Evolutionary conservation across 1,140 invertebrate genomes (phyloP).

Genomic region (Achatina immaculata): DNA sequence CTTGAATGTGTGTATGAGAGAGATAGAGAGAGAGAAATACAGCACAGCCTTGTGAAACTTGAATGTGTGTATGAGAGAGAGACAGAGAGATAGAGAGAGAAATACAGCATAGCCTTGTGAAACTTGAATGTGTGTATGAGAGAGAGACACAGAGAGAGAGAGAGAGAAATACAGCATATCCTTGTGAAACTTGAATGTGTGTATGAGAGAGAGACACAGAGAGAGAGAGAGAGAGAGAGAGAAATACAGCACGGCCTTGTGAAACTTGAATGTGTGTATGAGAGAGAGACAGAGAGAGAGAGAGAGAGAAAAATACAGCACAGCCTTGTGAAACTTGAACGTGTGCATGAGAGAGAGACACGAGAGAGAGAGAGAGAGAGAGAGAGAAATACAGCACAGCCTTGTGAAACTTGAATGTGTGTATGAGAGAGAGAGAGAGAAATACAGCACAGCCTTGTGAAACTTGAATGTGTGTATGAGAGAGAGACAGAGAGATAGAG

Average conservation of each 20-base stretch:
- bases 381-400: conserved; percentile 23
- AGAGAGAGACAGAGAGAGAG: not conserved
- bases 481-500: conserved; percentile 12
- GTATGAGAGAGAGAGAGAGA: conserved; percentile 32
- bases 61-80: too few relatives aligned
- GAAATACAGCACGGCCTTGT: too few relatives aligned
- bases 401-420: too few relatives aligned
- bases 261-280: not conserved
- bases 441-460: not conserved
- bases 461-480: not conserved
- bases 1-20: not conserved
- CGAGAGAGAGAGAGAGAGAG: conserved; percentile 27
- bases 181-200: not conserved
- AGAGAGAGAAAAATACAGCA: not conserved
- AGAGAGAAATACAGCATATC: not conserved
- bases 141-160: not conserved
- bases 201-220: not conserved
- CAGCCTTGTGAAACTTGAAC: not conserved
- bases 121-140: not conserved
- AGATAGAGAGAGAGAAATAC: conserved; percentile 19
- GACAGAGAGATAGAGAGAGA: too few relatives aligned
- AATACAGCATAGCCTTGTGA: too few relatives aligned
- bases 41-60: too few relatives aligned
- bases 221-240: conserved; percentile 5
- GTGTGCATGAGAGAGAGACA: not conserved